Base-by-base conservation (phyloP, 1,140 invertebrate genomes). In the Rhyacophila brunnea region DNA sequence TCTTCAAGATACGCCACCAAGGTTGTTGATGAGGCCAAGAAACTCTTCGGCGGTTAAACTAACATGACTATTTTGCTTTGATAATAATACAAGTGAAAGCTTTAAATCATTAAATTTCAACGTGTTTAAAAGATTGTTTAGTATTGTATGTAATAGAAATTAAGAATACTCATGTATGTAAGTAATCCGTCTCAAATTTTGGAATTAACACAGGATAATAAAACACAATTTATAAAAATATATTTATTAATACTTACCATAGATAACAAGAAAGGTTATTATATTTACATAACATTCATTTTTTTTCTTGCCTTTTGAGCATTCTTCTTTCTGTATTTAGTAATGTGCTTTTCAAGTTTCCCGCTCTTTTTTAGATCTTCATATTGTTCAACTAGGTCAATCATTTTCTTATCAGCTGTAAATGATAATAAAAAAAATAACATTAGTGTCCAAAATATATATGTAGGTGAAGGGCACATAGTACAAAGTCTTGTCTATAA, bases 271-370 rank as follows among this genome's bases (percentile, higher is more conserved):
- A 45, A 28, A 28, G 9, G 23, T 28, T 5, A 5, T 3, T 28
- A 40, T 5, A 40, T 18, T 66, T 71, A 72, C 63, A 70, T 60
- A 42, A 66, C 56, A 23, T 48, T 66, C 67, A 79, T 69, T 68
- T 71, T 75, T 61, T 79, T 82, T 51, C 77, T 75, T 45, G 82
- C 80, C 68, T 82, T 86, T 4, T 68, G 71, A 5, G 71, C 66
- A 58, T 82, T 77, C 67, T 89, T 90, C 64, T 90, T 90, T 6
- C 84, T 75, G 58, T 87, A 79, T 66, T 87, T 88, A 58, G 85
- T 81, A 61, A 92, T 80, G 67, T 91, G 89, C 68, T 90, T 89
- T 57, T 87, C 82, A 3, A 92, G 64, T 75, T 85, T 86, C 32
- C 90, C 89, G 0, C 72, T 76, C 56, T 82, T 81, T 68, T 91